Evolutionary conservation across 2,888 invertebrate species (phyloP).

Genomic region (Leucania comma): DNA sequence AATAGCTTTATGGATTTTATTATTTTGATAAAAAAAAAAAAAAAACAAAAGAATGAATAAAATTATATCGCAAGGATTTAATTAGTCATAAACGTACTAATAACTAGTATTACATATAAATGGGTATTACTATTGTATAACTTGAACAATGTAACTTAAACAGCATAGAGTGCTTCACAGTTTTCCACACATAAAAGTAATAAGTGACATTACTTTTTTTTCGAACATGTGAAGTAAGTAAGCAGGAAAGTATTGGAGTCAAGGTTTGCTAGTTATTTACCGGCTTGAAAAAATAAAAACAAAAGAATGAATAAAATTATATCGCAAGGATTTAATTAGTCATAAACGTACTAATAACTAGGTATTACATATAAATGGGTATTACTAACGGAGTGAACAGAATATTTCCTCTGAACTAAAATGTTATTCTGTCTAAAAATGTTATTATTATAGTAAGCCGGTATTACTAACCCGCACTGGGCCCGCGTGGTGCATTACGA

Average conservation of each 20-base stretch:
- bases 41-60: neutral
- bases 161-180: neutral
- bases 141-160: neutral
- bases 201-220: constrained; percentile 17
- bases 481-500: too few relatives aligned
- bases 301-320: neutral
- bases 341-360: neutral
- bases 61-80: constrained; percentile 4
- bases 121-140: neutral
- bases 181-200: constrained; percentile 6
- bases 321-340: neutral
- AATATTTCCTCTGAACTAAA: neutral
- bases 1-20: neutral
- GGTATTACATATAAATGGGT: neutral
- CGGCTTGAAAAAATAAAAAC: constrained; percentile 33
- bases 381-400: neutral
- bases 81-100: neutral
- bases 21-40: neutral
- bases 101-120: neutral
- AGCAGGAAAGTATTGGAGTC: constrained; percentile 65
- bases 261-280: constrained; percentile 68
- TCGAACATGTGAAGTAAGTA: constrained; percentile 21
- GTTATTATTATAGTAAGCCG: neutral
- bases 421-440: neutral
- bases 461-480: too few relatives aligned